phyloP scores from a whole-genome alignment of 2,888 invertebrate species.

The Yponomeuta evonymella region DNA sequence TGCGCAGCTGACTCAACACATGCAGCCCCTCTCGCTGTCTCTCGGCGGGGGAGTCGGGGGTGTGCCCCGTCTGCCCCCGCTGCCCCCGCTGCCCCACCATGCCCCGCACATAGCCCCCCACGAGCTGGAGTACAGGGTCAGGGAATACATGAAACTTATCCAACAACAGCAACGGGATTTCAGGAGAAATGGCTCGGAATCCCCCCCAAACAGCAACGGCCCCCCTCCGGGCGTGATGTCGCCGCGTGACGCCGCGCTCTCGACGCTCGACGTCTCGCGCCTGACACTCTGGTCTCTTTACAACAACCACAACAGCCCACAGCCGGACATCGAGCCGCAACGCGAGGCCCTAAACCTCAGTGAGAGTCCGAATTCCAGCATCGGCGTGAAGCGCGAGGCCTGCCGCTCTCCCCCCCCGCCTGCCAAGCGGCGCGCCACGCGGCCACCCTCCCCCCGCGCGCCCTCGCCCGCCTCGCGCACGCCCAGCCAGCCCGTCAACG shows the following conservation, averaged over 20 bases:
- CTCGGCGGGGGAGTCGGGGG: slow-evolving; percentile 73
- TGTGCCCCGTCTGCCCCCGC: slow-evolving; percentile 76
- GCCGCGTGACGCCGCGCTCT: slow-evolving; percentile 60
- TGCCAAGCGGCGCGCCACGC: slow-evolving; percentile 72
- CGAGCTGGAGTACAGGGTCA: slow-evolving; percentile 86
- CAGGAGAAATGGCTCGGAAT: slow-evolving; percentile 48
- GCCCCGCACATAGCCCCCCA: slow-evolving; percentile 78
- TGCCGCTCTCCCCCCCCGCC: slow-evolving; percentile 78
- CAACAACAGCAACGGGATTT: slow-evolving; percentile 63
- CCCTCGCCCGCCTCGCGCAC: slow-evolving; percentile 31
- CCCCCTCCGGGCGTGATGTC: slow-evolving; percentile 54
- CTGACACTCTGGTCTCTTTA: slow-evolving; percentile 90
- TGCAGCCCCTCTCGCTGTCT: slow-evolving; percentile 86
- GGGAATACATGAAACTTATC: slow-evolving; percentile 86
- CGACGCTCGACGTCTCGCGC: slow-evolving; percentile 83
- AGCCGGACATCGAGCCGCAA: slow-evolving; percentile 67
- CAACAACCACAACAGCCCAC: slow-evolving; percentile 79
- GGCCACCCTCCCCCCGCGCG: slow-evolving; percentile 43
- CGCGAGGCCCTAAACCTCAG: slow-evolving; percentile 90
- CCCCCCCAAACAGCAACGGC: slow-evolving; percentile 52
- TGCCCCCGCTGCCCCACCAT: slow-evolving; percentile 52
- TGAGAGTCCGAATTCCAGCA: slow-evolving; percentile 73
- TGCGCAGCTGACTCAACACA: slow-evolving; percentile 76
- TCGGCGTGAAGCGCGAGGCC: slow-evolving; percentile 60
- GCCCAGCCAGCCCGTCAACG: slow-evolving; percentile 35